Percentiles rank a stretch among this genome's conserved stretches.
Conservation (phyloP, 2,113 vertebrate genomes). For the Vombatus ursinus region DNA sequence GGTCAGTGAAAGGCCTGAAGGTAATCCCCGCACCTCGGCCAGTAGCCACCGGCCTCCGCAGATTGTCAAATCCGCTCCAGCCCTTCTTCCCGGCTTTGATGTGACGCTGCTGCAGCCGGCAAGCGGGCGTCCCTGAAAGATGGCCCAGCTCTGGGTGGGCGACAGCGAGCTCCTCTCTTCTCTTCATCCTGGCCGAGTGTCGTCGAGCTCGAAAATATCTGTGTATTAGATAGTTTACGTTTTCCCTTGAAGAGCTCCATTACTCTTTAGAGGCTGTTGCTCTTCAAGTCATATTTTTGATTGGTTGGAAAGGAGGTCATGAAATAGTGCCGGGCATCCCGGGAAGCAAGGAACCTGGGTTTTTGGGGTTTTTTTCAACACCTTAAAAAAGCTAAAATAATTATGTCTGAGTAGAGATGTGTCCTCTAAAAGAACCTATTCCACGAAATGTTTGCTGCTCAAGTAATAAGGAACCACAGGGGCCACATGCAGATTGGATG, state of each 20-base stretch:
- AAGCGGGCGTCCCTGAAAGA: not conserved
- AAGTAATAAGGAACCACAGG: not conserved
- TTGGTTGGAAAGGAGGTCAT: not conserved
- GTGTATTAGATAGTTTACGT: not conserved
- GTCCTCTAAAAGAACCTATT: slow-evolving; percentile 54
- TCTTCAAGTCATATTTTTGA: slow-evolving; percentile 44
- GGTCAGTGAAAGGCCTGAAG: not conserved
- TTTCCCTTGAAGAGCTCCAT: not conserved
- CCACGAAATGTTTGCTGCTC: slow-evolving; percentile 34
- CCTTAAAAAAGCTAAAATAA: slow-evolving; percentile 31
- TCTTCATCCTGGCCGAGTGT: not conserved
- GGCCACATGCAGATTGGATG: not conserved
- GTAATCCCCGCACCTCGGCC: not conserved
- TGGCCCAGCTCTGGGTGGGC: not conserved
- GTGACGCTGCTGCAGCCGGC: not conserved
- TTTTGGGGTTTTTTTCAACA: slow-evolving; percentile 14
- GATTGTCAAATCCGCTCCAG: not conserved
- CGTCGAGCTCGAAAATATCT: not conserved
- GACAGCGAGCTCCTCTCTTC: not conserved
- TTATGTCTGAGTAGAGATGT: slow-evolving; percentile 56
- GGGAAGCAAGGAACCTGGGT: slow-evolving; percentile 57
- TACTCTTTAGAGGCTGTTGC: not conserved
- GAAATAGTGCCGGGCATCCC: not conserved
- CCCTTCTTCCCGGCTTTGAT: not conserved
- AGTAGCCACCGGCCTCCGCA: not conserved